Conservation (phyloP, 2,888 invertebrate genomes). For the Harpalus rufipes region DNA sequence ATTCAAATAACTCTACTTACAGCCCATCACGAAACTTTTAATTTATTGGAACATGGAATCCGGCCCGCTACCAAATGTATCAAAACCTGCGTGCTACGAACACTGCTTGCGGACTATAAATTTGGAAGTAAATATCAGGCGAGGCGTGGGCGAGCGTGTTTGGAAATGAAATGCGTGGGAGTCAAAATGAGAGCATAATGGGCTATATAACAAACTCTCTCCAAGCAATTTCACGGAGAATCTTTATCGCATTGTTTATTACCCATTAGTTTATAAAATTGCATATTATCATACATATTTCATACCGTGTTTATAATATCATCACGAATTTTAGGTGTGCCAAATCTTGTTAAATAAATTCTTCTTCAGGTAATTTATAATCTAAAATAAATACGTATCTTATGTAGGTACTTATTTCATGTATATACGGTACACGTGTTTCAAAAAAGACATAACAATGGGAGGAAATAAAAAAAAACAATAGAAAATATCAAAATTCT, state of each 20-base stretch:
- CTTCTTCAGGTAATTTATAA: not conserved
- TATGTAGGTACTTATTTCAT: no score
- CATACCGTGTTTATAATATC: not conserved
- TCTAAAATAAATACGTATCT: no score
- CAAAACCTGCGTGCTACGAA: slow-evolving; percentile 50
- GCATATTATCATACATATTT: slow-evolving; percentile 9
- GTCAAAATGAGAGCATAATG: slow-evolving; percentile 32
- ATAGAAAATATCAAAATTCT: no score
- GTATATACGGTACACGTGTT: no score
- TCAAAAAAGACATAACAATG: no score
- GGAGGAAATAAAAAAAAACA: no score
- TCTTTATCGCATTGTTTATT: slow-evolving; percentile 6
- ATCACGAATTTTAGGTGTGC: not conserved
- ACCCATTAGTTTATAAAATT: slow-evolving; percentile 2
- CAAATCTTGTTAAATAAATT: not conserved
- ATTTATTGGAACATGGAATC: slow-evolving; percentile 42
- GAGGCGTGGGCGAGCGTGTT: slow-evolving; percentile 34
- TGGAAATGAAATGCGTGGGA: slow-evolving; percentile 21
- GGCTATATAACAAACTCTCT: slow-evolving; percentile 8
- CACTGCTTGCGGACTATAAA: slow-evolving; percentile 48
- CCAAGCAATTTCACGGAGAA: slow-evolving; percentile 1
- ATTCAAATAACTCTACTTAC: slow-evolving; percentile 22
- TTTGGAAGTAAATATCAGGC: slow-evolving; percentile 45
- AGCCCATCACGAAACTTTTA: slow-evolving; percentile 4
- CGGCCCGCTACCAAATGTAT: slow-evolving; percentile 41